Percentiles rank a stretch among this genome's conserved stretches.
Conservation (phyloP, 2,797 vertebrate species). For the Pelochelys cantorii region DNA sequence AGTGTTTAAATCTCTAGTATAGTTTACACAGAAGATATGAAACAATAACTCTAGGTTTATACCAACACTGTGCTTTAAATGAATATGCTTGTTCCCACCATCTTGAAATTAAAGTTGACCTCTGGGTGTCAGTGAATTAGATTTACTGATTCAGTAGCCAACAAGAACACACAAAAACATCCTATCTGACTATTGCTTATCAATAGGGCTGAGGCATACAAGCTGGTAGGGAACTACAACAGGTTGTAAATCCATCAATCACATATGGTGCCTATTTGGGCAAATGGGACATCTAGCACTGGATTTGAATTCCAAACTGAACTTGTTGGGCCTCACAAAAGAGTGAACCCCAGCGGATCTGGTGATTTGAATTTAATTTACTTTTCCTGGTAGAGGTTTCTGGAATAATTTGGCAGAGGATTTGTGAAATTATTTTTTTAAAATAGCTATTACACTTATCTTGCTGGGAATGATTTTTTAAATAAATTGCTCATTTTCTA, state of each 20-base stretch:
- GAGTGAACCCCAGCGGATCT: neutral
- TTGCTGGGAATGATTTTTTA: neutral
- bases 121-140: neutral
- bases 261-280: neutral
- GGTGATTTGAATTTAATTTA: neutral
- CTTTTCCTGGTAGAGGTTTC: neutral
- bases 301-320: neutral
- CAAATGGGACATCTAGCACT: neutral
- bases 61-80: neutral
- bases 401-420: neutral
- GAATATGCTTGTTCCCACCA: neutral
- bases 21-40: too few species aligned
- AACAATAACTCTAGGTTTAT: neutral
- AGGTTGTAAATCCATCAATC: neutral
- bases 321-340: neutral
- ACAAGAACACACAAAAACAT: neutral
- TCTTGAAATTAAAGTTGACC: neutral
- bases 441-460: accelerated
- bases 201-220: too few species aligned
- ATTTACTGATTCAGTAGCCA: neutral
- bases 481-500: neutral
- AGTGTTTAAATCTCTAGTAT: too few species aligned
- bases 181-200: neutral
- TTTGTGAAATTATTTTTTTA: neutral
- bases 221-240: neutral